Conservation (phyloP, 2,888 invertebrate genomes). For the Ashinkailepas kermadecensis region DNA sequence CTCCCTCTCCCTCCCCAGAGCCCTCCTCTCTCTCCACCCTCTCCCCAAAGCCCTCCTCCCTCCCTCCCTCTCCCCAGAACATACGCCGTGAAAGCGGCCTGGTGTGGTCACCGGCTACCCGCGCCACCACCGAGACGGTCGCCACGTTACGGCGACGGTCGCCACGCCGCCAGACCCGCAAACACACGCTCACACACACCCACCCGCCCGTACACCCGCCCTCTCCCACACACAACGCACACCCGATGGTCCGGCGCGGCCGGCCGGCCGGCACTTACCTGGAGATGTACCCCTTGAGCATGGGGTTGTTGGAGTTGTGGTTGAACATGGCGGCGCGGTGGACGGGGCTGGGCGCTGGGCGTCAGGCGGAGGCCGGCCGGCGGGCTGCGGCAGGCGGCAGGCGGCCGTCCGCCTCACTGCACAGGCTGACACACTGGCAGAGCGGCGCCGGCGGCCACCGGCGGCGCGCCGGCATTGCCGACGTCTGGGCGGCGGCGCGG, state of each 20-base stretch:
- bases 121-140: no score
- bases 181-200: not conserved
- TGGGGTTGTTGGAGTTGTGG: not conserved
- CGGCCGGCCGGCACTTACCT: not conserved
- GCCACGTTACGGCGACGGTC: not conserved
- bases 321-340: not conserved
- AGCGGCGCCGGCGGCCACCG: no score
- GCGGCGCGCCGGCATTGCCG: no score
- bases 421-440: not conserved
- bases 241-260: no score
- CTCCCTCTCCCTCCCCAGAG: no score
- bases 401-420: not conserved
- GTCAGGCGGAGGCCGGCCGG: no score
- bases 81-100: no score
- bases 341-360: not conserved
- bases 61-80: no score
- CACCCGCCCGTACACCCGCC: not conserved
- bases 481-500: not conserved
- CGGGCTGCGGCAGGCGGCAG: no score
- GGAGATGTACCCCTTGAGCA: constrained; percentile 9
- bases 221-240: not conserved
- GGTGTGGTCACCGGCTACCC: no score
- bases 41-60: no score
- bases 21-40: no score
- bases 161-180: not conserved